Conservation (phyloP, 2,113 vertebrate genomes). For the Tichodroma muraria region DNA sequence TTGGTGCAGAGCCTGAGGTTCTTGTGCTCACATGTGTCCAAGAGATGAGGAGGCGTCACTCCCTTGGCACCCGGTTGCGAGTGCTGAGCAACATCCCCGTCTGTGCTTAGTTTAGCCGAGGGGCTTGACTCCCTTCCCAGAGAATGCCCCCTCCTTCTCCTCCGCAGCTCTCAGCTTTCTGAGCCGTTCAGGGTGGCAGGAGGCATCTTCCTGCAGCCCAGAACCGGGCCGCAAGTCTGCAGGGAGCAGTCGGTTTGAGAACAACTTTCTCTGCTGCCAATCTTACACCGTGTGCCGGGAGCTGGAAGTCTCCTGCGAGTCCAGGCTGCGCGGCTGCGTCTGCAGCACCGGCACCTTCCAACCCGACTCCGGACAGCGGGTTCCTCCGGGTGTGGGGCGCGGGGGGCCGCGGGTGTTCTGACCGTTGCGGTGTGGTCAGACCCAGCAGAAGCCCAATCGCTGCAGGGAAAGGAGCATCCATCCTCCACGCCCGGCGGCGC, state of each 20-base stretch:
- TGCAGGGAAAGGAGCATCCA: background rate
- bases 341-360: background rate
- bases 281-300: rapidly evolving
- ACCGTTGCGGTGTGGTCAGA: too few species aligned
- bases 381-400: too few species aligned
- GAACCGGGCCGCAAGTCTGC: background rate
- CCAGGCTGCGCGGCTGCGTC: too few species aligned
- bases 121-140: background rate
- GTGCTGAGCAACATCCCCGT: background rate
- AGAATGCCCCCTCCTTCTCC: background rate
- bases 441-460: background rate
- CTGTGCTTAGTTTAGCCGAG: rapidly evolving
- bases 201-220: background rate
- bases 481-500: too few species aligned
- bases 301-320: background rate
- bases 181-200: background rate
- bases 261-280: background rate
- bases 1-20: background rate
- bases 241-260: background rate
- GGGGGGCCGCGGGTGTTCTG: rapidly evolving
- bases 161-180: background rate
- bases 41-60: rapidly evolving
- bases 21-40: rapidly evolving
- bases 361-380: rapidly evolving
- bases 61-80: rapidly evolving